phyloP scores from a whole-genome alignment of 2,888 invertebrate species.

The Synergus laeviventris region DNA sequence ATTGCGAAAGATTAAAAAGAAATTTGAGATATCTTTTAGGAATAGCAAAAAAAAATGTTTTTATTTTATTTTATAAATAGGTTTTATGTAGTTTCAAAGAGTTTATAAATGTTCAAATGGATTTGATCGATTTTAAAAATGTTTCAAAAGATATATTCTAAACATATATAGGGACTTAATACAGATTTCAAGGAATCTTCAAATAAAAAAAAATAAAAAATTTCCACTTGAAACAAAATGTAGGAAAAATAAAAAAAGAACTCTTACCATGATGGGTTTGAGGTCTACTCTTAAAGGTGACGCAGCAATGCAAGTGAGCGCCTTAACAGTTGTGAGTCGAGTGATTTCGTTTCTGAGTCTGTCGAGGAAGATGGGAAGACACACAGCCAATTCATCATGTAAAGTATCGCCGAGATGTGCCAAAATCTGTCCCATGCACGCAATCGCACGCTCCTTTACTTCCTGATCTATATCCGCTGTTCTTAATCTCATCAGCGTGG shows the following conservation, averaged over 20 bases:
- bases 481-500: slow-evolving; percentile 89
- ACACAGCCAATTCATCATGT: slow-evolving; percentile 86
- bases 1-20: too few species aligned
- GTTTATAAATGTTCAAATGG: too few species aligned
- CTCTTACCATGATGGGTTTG: slow-evolving; percentile 85
- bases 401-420: slow-evolving; percentile 94
- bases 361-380: slow-evolving; percentile 96
- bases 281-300: slow-evolving; percentile 92
- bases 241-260: slow-evolving; percentile 35
- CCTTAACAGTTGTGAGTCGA: slow-evolving; percentile 95
- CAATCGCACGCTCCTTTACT: slow-evolving; percentile 98
- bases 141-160: too few species aligned
- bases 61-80: too few species aligned
- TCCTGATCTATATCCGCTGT: slow-evolving; percentile 99
- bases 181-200: neutral
- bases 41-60: too few species aligned
- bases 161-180: slow-evolving; percentile 7
- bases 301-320: slow-evolving; percentile 94
- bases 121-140: too few species aligned
- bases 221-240: too few species aligned
- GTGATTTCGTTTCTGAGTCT: slow-evolving; percentile 98
- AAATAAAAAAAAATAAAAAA: slow-evolving; percentile 58
- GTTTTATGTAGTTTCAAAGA: too few species aligned
- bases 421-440: slow-evolving; percentile 96
- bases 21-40: too few species aligned